Percentiles rank a stretch among this genome's conserved stretches.
Conservation (phyloP, 1,140 invertebrate species). For the Aphidius ervi region DNA sequence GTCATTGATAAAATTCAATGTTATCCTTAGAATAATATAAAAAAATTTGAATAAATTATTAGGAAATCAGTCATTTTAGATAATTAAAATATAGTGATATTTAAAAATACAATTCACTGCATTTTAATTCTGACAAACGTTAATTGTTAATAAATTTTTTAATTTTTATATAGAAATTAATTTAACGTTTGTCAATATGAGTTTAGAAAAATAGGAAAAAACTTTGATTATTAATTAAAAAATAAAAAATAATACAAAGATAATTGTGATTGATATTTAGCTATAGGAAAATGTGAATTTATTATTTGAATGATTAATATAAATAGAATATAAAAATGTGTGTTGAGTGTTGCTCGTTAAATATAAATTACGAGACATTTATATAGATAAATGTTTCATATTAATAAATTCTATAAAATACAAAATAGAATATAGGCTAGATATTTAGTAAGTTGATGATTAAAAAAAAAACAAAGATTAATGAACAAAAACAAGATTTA, state of each 20-base stretch:
- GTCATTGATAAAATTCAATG: no score
- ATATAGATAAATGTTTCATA: slow-evolving; percentile 5
- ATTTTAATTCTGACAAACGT: no score
- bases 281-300: slow-evolving; percentile 25
- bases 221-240: slow-evolving; percentile 2
- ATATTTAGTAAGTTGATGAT: not conserved
- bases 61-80: no score
- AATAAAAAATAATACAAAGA: not conserved
- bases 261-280: slow-evolving; percentile 21
- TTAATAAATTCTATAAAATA: slow-evolving; percentile 1
- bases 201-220: no score
- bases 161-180: no score
- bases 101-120: no score
- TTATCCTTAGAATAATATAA: no score
- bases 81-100: no score
- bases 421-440: slow-evolving; percentile 3
- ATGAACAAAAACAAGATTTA: slow-evolving; percentile 7
- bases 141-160: no score
- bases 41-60: no score
- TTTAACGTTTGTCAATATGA: no score
- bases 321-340: slow-evolving; percentile 20
- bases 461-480: not conserved
- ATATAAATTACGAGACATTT: slow-evolving; percentile 18
- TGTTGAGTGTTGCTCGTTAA: slow-evolving; percentile 21
- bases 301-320: slow-evolving; percentile 32